These are phyloP conservation scores for Caenorhabditis uteleia DNA, from an alignment of 2,888 invertebrate genomes.

Conservation along the genomic window DNA sequence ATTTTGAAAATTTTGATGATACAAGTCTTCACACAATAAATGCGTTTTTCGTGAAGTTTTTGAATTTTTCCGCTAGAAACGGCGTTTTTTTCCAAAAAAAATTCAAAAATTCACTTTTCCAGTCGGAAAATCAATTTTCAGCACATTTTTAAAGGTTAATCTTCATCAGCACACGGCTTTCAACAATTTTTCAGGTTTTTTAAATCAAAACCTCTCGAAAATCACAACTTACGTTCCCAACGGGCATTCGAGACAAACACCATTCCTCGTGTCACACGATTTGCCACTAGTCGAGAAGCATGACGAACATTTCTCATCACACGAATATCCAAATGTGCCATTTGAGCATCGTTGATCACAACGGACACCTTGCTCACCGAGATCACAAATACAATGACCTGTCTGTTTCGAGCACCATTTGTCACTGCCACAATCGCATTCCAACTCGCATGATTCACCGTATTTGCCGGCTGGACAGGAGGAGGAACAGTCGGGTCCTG, in stretches of 20 bases:
- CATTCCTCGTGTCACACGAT: conserved; percentile 32
- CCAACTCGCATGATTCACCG: conserved; percentile 46
- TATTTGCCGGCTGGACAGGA: conserved; percentile 40
- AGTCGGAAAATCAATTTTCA: background rate
- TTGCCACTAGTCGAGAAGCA: conserved; percentile 33
- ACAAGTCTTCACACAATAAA: no score
- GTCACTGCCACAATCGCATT: conserved; percentile 58
- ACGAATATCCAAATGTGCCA: conserved; percentile 53
- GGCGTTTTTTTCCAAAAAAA: background rate
- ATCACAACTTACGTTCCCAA: conserved; percentile 16
- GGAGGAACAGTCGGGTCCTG: conserved; percentile 48
- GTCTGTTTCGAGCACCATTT: conserved; percentile 58
- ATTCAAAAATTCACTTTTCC: background rate
- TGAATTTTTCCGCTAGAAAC: no score
- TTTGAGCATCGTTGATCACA: conserved; percentile 41
- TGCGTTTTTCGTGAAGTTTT: no score
- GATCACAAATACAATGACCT: conserved; percentile 50
- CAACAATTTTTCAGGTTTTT: no score
- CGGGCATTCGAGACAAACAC: conserved; percentile 37
- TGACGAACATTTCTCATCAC: conserved; percentile 44
- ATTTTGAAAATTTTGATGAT: no score
- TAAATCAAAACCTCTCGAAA: background rate
- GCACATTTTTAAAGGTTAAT: no score
- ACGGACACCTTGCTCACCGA: conserved; percentile 33
- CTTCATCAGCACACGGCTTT: no score